Evolutionary conservation across 1,140 invertebrate genomes (phyloP), one percentile per base, ranked within the genome.

Genomic region (Trissolcus basalis): DNA sequence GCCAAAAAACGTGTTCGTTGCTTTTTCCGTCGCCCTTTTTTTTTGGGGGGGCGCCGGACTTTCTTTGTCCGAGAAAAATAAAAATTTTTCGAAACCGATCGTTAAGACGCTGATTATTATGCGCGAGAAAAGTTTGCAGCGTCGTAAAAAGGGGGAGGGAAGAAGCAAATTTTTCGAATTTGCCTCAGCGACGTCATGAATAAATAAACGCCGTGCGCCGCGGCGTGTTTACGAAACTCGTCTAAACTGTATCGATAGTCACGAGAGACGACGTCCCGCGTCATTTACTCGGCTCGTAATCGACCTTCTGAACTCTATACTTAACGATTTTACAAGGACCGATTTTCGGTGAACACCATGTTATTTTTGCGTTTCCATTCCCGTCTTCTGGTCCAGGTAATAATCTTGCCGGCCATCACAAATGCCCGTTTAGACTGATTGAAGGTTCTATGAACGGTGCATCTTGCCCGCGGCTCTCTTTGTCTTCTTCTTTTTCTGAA

Each of bases 401-500:
- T 80, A 78, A 83, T 81, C 81, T 81, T 77, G 77, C 64, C 79
- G 79, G 81, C 80, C 81, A 83, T 84, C 83, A 81, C 54, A 73
- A 70, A 79, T 80, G 79, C 78, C n/a, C 82, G 73, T 86, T 87
- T 87, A 87, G 81, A 75, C 78, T 87, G 83, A 88, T 88, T 84
- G 87, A 81, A 80, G 85, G 85, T 88, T 87, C 86, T 88, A 88
- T 85, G 87, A 88, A 84, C 84, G 82, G 79, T 47, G 54, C 78
- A 48, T 58, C 51, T 45, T 59, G 55, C 49, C 15, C 19, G 14
- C 39, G 16, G 39, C 53, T 48, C 12, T 48, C 12, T 48, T 48
- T 48, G 9, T 27, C 12, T 48, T 27, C 12, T 48, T 27, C 19
- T 19, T 39, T 39, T 39, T 39, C 36, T 27, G 19, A 27, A 27